phyloP scores from a whole-genome alignment of 2,888 invertebrate species.

The Hecatera dysodea region DNA sequence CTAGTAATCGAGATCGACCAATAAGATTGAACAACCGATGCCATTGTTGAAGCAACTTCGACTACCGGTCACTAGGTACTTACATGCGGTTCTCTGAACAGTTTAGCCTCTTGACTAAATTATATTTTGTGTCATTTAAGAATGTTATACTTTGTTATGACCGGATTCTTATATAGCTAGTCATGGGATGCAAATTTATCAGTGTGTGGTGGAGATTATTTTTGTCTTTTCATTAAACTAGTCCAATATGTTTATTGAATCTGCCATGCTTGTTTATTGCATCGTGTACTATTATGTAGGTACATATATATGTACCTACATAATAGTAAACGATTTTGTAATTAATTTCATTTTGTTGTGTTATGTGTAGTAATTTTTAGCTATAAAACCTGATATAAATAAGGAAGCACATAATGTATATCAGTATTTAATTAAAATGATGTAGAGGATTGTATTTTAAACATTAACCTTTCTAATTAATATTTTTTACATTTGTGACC shows the following conservation, averaged over 20 bases:
- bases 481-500: background rate
- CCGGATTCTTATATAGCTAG: conserved; percentile 2
- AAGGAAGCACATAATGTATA: background rate
- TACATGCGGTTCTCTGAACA: background rate
- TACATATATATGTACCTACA: background rate
- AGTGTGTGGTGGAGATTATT: background rate
- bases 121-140: background rate
- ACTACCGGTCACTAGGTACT: background rate
- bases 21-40: background rate
- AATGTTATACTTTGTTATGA: background rate
- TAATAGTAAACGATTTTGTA: conserved; percentile 27
- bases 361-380: background rate
- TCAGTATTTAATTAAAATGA: too few relatives aligned
- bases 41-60: background rate
- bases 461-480: background rate
- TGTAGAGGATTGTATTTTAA: background rate
- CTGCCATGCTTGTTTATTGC: background rate
- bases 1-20: background rate
- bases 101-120: background rate
- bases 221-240: conserved; percentile 27
- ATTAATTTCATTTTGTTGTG: conserved; percentile 8
- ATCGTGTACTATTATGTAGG: too few relatives aligned
- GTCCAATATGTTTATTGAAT: conserved; percentile 36
- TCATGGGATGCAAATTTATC: conserved; percentile 18
- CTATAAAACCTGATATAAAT: background rate